phyloP scores from a whole-genome alignment of 1,140 invertebrate genomes.

The Cyclina sinensis region DNA sequence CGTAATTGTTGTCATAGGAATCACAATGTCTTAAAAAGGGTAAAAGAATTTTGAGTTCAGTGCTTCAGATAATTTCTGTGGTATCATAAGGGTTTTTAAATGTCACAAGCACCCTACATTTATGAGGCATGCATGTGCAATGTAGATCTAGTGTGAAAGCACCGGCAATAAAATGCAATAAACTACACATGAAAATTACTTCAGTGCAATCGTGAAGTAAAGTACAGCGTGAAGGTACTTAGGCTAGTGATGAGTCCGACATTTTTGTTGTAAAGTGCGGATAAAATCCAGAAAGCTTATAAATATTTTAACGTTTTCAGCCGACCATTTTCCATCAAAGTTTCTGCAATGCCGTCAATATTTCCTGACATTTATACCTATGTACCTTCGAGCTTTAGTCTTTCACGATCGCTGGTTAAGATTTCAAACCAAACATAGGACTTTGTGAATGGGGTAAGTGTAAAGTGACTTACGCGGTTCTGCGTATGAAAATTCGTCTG shows the following conservation, averaged over 20 bases:
- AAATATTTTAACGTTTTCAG: too few relatives aligned
- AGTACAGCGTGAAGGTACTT: too few relatives aligned
- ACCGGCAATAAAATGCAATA: background rate
- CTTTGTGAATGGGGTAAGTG: background rate
- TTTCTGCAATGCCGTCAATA: too few relatives aligned
- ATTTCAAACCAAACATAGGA: background rate
- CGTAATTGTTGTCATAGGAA: too few relatives aligned
- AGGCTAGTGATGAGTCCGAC: too few relatives aligned
- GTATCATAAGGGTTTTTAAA: too few relatives aligned
- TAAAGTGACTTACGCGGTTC: conserved; percentile 46
- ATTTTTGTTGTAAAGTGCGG: too few relatives aligned
- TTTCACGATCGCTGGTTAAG: background rate
- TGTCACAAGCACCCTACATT: background rate
- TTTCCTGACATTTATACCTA: background rate
- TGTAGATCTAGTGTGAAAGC: background rate
- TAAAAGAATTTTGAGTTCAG: too few relatives aligned
- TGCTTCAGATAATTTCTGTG: too few relatives aligned
- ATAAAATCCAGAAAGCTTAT: too few relatives aligned
- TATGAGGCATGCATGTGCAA: background rate
- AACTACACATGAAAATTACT: background rate
- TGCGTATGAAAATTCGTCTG: conserved; percentile 58
- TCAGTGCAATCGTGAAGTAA: background rate
- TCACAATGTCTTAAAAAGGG: too few relatives aligned
- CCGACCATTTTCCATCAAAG: too few relatives aligned
- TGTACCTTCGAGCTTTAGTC: background rate